Percentiles rank a stretch among this genome's conserved stretches.
Evolutionary conservation across 2,113 vertebrate species (phyloP).

Genomic region (Athene cunicularia): DNA sequence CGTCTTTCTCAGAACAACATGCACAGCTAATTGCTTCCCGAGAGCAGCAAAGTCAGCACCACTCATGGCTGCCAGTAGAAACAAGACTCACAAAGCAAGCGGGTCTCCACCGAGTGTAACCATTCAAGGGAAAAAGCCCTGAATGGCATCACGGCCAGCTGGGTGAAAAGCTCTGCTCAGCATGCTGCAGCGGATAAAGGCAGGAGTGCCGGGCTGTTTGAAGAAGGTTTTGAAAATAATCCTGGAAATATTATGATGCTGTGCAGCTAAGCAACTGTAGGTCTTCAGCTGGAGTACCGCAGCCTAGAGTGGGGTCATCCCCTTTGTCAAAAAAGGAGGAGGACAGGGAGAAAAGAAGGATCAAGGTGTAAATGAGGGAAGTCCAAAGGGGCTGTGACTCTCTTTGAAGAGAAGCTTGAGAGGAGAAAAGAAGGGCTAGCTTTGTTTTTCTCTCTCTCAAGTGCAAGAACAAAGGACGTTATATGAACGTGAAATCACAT

Average conservation of each 20-base stretch:
- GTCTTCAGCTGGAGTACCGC: not conserved
- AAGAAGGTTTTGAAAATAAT: constrained; percentile 33
- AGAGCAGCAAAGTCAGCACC: constrained; percentile 49
- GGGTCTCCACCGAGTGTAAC: not conserved
- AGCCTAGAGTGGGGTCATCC: not conserved
- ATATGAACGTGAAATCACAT: not conserved
- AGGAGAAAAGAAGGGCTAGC: not conserved
- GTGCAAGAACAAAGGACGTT: not conserved
- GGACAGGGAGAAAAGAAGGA: not conserved
- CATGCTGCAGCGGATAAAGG: not conserved
- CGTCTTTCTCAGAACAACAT: constrained; percentile 29
- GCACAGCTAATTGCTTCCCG: constrained; percentile 31
- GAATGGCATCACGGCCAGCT: not conserved
- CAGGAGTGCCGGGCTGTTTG: not conserved
- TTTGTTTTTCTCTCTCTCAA: not conserved
- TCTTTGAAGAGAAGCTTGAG: not conserved
- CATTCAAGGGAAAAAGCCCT: not conserved
- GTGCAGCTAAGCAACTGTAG: not conserved
- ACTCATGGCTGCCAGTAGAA: constrained; percentile 25
- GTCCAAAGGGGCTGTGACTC: not conserved
- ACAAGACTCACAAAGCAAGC: constrained; percentile 12
- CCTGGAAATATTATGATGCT: constrained; percentile 16
- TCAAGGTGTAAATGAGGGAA: not conserved
- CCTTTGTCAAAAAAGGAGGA: not conserved
- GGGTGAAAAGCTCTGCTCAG: constrained; percentile 35